Evolutionary conservation across 2,797 vertebrate genomes (phyloP), one percentile per base, ranked within the genome.

Genomic region (Eospalax fontanierii): DNA sequence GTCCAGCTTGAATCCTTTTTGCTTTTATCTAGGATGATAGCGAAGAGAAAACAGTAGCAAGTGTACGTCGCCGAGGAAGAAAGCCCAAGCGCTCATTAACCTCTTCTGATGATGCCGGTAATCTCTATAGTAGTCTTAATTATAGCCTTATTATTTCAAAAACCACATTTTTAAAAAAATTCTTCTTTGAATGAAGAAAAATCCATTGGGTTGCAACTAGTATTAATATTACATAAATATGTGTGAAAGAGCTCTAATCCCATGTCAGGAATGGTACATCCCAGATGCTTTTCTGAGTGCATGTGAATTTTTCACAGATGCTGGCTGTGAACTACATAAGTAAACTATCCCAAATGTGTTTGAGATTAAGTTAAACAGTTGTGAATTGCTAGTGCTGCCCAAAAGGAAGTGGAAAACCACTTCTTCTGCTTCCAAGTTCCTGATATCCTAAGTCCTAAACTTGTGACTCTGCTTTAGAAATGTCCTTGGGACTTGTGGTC

Each of bases 301-400:
- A 93, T 93, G 96, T 97, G 97, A 98, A 94, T 97, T 97, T 97
- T 97, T 97, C 95, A 70, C 93, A 95, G 97, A 96, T 96, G 98
- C 94, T 98, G 98, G 97, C 98, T 98, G 89, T 90, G 98, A 98
- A 92, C 98, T 87, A 73, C 91, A 83, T 97, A 98, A 98, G 98
- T 98, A 98, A 98, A 98, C 98, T 97, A 68, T 98, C 83, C 97
- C 94, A 92, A 97, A 98, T 97, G 93, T 98, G 97, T 98, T 96
- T 98, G 96, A 97, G 97, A 97, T 97, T 97, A 98, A 98, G 96
- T 97, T 98, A 98, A 98, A 98, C 98, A 98, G 97, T 95, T 90
- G 95, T 98, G 97, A 98, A 96, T 95, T 97, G n/a, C 96, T 97
- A 98, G 97, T 85, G 92, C 93, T 91, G 93, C 93, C 86, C 87